These are phyloP conservation scores for Bombus consobrinus DNA, from an alignment of 1,140 invertebrate species.

Conservation along the genomic window DNA sequence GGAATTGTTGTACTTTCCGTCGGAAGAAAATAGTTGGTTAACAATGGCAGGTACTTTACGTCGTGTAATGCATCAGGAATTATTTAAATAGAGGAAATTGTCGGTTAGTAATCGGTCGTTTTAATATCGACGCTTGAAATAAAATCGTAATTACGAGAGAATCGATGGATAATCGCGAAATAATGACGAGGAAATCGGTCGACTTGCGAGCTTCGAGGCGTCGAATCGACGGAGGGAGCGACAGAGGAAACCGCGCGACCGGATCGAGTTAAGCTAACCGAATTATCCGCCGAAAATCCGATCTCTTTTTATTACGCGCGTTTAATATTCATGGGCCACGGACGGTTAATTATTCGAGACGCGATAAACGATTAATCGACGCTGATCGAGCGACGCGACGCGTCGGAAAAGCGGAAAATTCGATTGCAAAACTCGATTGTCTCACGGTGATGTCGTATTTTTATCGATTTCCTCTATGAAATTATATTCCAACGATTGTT, in stretches of 20 bases:
- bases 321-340: slow-evolving; percentile 50
- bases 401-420: slow-evolving; percentile 23
- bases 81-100: too few species aligned
- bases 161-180: neutral
- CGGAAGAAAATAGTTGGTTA: neutral
- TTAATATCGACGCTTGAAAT: neutral
- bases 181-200: neutral
- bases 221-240: slow-evolving; percentile 3
- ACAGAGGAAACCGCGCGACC: neutral
- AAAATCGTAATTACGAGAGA: neutral
- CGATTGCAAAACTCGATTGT: slow-evolving; percentile 18
- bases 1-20: neutral
- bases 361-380: slow-evolving; percentile 45
- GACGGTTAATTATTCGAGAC: slow-evolving; percentile 49
- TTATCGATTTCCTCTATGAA: neutral
- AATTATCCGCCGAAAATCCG: slow-evolving; percentile 52
- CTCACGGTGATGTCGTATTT: too few species aligned
- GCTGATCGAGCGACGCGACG: slow-evolving; percentile 25
- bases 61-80: too few species aligned
- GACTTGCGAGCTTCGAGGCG: slow-evolving; percentile 19
- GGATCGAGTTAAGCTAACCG: slow-evolving; percentile 40
- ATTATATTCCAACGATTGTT: neutral
- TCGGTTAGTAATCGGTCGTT: too few species aligned
- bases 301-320: slow-evolving; percentile 50
- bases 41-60: too few species aligned